phyloP scores from a whole-genome alignment of 2,797 vertebrate genomes.

The Hipposideros larvatus region DNA sequence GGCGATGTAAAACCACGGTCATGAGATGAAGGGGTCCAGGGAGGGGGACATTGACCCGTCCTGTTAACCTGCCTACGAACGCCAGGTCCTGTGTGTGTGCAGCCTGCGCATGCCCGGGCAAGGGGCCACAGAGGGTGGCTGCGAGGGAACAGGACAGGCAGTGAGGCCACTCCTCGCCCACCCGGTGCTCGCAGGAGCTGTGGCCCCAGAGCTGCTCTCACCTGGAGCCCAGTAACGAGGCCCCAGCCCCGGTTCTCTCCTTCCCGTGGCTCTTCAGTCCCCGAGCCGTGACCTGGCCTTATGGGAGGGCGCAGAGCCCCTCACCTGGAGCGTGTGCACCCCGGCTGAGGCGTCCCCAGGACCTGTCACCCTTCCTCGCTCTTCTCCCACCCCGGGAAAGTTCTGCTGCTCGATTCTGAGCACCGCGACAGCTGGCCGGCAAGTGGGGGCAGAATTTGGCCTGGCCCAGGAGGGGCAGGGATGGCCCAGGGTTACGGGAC shows the following conservation, averaged over 20 bases:
- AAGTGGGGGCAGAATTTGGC: not conserved
- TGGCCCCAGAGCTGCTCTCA: no score
- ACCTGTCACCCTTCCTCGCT: not conserved
- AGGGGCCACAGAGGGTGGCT: accelerated
- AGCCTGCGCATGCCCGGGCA: accelerated
- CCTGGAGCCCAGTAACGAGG: not conserved
- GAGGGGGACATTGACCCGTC: accelerated
- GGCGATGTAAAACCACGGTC: accelerated
- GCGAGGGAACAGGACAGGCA: not conserved
- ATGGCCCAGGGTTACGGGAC: not conserved
- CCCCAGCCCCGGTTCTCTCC: not conserved
- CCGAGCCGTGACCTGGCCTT: accelerated
- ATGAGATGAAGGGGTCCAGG: not conserved
- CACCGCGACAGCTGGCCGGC: not conserved
- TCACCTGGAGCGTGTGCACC: not conserved
- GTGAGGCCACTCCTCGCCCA: not conserved
- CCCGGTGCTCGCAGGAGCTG: not conserved
- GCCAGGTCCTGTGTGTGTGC: not conserved
- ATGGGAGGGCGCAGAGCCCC: not conserved
- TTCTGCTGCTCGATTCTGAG: not conserved
- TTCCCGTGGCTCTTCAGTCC: not conserved
- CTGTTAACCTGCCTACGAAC: accelerated
- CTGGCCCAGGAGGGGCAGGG: not conserved
- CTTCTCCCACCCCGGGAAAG: not conserved
- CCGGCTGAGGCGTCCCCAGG: not conserved